phyloP scores from a whole-genome alignment of 2,888 invertebrate species.

The Campoplex capitator region DNA sequence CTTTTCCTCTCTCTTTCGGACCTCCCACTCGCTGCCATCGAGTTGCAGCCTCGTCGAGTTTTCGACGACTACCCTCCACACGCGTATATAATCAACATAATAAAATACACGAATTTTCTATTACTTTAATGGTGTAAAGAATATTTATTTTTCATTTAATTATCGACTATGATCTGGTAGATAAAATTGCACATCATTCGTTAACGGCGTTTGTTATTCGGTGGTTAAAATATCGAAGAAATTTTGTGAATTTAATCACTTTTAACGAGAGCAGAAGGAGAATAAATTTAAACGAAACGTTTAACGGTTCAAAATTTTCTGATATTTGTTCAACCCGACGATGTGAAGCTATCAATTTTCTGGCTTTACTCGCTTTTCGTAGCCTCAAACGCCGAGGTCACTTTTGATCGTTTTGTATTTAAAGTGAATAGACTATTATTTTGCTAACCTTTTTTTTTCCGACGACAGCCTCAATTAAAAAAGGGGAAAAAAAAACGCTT shows the following conservation, averaged over 20 bases:
- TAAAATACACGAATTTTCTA: slow-evolving; percentile 26
- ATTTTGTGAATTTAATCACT: background rate
- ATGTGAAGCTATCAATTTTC: background rate
- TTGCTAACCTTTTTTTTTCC: background rate
- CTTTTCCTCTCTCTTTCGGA: slow-evolving; percentile 18
- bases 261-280: too few species aligned
- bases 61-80: slow-evolving; percentile 25
- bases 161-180: background rate
- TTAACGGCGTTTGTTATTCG: background rate
- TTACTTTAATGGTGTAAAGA: slow-evolving; percentile 2
- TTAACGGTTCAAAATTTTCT: too few species aligned
- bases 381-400: background rate
- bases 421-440: background rate
- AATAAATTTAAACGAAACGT: too few species aligned
- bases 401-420: background rate
- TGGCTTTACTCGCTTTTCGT: background rate
- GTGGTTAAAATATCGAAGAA: background rate
- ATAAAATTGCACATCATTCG: background rate
- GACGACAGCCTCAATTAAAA: background rate
- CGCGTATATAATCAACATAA: background rate
- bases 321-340: background rate
- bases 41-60: slow-evolving; percentile 23
- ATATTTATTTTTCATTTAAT: background rate
- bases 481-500: background rate
- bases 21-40: slow-evolving; percentile 28